These are phyloP conservation scores for Leptothorax acervorum DNA, from an alignment of 2,888 invertebrate species.

Conservation along the genomic window DNA sequence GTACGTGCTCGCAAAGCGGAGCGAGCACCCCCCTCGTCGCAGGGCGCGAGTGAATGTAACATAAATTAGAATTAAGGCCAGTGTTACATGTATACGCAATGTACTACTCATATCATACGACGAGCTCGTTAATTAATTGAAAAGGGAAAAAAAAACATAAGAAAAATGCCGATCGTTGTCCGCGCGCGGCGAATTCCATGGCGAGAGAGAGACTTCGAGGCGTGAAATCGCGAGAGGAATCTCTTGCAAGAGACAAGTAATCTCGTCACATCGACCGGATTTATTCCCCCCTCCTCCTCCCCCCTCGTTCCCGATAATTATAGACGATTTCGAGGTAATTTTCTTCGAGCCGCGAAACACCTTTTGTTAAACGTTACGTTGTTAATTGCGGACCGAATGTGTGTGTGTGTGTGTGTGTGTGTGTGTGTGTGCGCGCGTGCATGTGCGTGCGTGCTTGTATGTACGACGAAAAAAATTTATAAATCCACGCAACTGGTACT, in stretches of 20 bases:
- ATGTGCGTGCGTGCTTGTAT: neutral
- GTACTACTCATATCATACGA: slow-evolving; percentile 85
- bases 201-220: slow-evolving; percentile 43
- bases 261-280: slow-evolving; percentile 34
- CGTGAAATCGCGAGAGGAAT: slow-evolving; percentile 12
- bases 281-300: slow-evolving; percentile 48
- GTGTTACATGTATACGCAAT: slow-evolving; percentile 86
- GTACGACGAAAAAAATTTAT: slow-evolving; percentile 62
- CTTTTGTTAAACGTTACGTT: slow-evolving; percentile 73
- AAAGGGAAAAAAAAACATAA: neutral
- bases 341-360: slow-evolving; percentile 67
- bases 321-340: slow-evolving; percentile 41
- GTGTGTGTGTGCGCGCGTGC: neutral
- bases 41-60: slow-evolving; percentile 64
- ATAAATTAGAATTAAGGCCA: slow-evolving; percentile 85
- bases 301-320: slow-evolving; percentile 56
- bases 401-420: neutral
- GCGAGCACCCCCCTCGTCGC: slow-evolving; percentile 12
- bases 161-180: slow-evolving; percentile 34
- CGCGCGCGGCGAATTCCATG: slow-evolving; percentile 67
- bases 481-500: slow-evolving; percentile 70
- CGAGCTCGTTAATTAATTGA: slow-evolving; percentile 77
- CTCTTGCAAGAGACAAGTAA: slow-evolving; percentile 33
- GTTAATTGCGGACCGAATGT: slow-evolving; percentile 52
- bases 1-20: slow-evolving; percentile 33